Evolutionary conservation across 2,888 invertebrate genomes (phyloP).

Genomic region (Athripsodes cinereus): DNA sequence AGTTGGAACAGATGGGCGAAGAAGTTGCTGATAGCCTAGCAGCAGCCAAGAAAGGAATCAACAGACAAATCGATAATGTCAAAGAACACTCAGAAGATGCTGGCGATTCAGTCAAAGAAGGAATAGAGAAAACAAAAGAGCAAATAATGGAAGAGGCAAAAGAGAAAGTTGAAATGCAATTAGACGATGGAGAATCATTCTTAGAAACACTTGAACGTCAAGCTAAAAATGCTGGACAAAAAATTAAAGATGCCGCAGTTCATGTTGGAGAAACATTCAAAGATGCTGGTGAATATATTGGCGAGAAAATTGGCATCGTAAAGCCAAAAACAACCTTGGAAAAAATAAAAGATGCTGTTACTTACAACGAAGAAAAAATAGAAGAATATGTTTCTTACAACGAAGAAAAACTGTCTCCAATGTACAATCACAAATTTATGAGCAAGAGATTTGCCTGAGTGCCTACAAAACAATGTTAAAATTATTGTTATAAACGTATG

Average conservation of each 20-base stretch:
- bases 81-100: constrained; percentile 14
- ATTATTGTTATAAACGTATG: not conserved
- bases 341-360: constrained; percentile 16
- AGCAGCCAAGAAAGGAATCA: constrained; percentile 15
- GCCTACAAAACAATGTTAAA: not conserved
- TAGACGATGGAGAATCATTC: constrained; percentile 21
- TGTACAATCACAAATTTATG: constrained; percentile 17
- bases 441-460: constrained; percentile 8
- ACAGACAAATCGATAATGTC: constrained; percentile 11
- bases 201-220: constrained; percentile 18
- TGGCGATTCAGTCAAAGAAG: constrained; percentile 14
- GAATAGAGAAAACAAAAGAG: constrained; percentile 10
- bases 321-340: constrained; percentile 20
- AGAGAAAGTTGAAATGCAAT: constrained; percentile 15
- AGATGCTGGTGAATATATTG: constrained; percentile 23
- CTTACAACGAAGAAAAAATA: constrained; percentile 5
- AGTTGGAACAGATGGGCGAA: constrained; percentile 7
- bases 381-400: constrained; percentile 14
- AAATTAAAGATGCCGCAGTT: constrained; percentile 20
- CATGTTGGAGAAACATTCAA: constrained; percentile 22
- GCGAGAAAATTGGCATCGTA: constrained; percentile 22
- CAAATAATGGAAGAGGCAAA: constrained; percentile 6
- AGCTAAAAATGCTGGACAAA: constrained; percentile 21
- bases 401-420: constrained; percentile 13
- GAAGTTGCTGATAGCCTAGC: constrained; percentile 10